Evolutionary conservation across 2,797 vertebrate species (phyloP).

Genomic region (Anguilla anguilla): DNA sequence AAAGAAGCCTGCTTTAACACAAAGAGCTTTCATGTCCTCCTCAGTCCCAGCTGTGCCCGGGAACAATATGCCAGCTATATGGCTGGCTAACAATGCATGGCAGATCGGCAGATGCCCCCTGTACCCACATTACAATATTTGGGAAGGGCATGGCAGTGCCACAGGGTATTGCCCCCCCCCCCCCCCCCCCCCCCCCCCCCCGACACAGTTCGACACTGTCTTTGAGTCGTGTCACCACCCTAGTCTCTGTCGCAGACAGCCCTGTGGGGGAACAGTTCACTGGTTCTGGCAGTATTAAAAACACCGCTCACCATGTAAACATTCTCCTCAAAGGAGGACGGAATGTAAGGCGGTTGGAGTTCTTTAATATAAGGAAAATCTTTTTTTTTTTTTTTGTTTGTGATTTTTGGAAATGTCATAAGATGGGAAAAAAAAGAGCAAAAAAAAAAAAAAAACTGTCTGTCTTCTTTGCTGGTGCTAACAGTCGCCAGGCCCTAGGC

Average conservation of each 20-base stretch:
- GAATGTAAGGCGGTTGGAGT: constrained; percentile 29
- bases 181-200: no score
- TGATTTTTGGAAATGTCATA: background rate
- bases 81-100: background rate
- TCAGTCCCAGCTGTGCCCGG: constrained; percentile 32
- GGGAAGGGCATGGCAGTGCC: constrained; percentile 34
- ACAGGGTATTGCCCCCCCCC: background rate
- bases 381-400: background rate
- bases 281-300: constrained; percentile 34
- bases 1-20: constrained; percentile 65
- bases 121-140: constrained; percentile 34
- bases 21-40: constrained; percentile 49
- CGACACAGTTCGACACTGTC: background rate
- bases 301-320: constrained; percentile 60
- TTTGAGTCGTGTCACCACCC: background rate
- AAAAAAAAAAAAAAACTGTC: background rate
- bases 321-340: constrained; percentile 41
- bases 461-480: constrained; percentile 12
- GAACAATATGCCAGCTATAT: constrained; percentile 56
- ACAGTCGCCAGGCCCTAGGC: background rate
- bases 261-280: constrained; percentile 21
- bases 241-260: constrained; percentile 41
- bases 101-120: constrained; percentile 24
- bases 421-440: background rate
- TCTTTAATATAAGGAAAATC: background rate